These are phyloP conservation scores for Acanthoscelides obtectus DNA, from an alignment of 2,888 invertebrate genomes.

Conservation along the genomic window DNA sequence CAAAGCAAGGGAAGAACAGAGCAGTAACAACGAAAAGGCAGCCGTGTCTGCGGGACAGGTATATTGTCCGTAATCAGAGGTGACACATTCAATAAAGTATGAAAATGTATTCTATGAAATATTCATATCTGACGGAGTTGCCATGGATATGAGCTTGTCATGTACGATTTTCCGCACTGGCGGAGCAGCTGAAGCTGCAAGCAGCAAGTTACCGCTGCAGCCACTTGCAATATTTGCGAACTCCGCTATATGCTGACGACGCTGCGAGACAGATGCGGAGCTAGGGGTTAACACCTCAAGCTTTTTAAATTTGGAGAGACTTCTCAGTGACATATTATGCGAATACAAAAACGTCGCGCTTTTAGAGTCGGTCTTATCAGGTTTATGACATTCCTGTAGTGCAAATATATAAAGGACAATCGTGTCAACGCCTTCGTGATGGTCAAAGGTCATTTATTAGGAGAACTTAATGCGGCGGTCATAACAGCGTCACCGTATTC, in stretches of 20 bases:
- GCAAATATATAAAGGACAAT: too few species aligned
- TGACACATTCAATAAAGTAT: constrained; percentile 52
- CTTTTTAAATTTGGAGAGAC: too few species aligned
- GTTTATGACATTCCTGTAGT: too few species aligned
- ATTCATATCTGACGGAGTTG: constrained; percentile 49
- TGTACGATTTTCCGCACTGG: constrained; percentile 46
- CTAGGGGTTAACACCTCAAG: neutral
- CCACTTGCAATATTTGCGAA: constrained; percentile 35
- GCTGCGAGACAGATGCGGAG: constrained; percentile 12
- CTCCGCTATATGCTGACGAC: constrained; percentile 1
- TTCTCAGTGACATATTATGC: too few species aligned
- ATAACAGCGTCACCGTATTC: too few species aligned
- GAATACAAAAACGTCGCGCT: too few species aligned
- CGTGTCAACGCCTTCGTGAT: too few species aligned
- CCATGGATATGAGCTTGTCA: constrained; percentile 48
- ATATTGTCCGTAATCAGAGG: constrained; percentile 50
- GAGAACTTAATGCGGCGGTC: too few species aligned
- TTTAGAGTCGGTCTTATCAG: too few species aligned
- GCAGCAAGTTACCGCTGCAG: constrained; percentile 29
- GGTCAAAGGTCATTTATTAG: too few species aligned
- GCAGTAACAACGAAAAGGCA: neutral
- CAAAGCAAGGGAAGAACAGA: neutral
- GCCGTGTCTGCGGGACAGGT: constrained; percentile 37
- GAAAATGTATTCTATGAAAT: constrained; percentile 52
- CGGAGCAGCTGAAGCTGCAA: constrained; percentile 27